phyloP scores from a whole-genome alignment of 2,113 vertebrate genomes.

The Cryptotis parvus region DNA sequence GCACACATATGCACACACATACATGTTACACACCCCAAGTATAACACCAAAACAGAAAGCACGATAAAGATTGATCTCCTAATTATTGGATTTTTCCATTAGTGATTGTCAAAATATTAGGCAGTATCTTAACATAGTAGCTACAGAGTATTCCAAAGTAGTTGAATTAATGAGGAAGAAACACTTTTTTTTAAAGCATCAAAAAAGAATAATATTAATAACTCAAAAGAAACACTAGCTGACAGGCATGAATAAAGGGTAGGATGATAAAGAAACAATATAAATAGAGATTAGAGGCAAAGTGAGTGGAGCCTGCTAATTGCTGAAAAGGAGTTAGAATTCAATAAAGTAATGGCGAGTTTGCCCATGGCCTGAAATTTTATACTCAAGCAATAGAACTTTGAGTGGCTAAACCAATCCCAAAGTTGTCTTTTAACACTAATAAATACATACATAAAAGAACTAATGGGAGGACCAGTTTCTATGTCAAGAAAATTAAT shows the following conservation, averaged over 20 bases:
- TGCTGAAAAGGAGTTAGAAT: constrained; percentile 40
- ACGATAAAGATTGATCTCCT: background rate
- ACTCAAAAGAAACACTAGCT: background rate
- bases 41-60: background rate
- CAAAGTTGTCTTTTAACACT: background rate
- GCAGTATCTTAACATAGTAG: background rate
- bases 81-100: constrained; percentile 6
- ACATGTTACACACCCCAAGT: background rate
- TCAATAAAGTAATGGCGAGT: background rate
- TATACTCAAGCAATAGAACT: constrained; percentile 3
- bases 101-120: background rate
- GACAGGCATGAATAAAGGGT: background rate
- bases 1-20: background rate
- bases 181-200: constrained; percentile 13
- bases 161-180: background rate
- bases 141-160: background rate
- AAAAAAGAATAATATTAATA: background rate
- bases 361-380: constrained; percentile 19
- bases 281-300: constrained; percentile 53
- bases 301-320: constrained; percentile 42
- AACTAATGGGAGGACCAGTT: background rate
- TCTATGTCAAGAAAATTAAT: constrained; percentile 18
- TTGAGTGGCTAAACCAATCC: background rate
- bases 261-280: constrained; percentile 5
- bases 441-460: constrained; percentile 25